Base-by-base conservation (phyloP, 1,140 invertebrate species). In the Calliopsis andreniformis region DNA sequence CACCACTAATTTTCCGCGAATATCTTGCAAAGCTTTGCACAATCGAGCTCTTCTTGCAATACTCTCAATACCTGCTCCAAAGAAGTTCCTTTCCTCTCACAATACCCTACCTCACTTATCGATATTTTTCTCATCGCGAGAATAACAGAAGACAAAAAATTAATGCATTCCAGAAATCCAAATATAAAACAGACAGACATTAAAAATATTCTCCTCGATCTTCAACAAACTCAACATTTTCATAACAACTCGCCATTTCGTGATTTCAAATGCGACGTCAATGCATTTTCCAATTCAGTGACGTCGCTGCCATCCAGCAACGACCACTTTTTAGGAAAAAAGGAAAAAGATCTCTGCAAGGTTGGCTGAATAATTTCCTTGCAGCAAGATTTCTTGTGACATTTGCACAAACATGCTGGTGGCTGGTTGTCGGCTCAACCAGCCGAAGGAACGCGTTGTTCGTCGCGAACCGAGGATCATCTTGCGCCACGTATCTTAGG, bases 321-420 rank as follows among this genome's bases (percentile, higher is more conserved):
- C 12, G 28, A 12, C 66, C 35, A 66, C 64, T 42, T 42, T 43
- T 47, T n/a, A 18, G 20, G 25, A 45, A 61, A 35, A 39, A 35
- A 35, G 23, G 35, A 32, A 25, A 56, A 45, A 25, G 8, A 35
- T 59, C 12, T 14, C 20, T 23, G 14, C 63, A 42, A 66, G 53
- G 72, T n/a, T 51, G n/a, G 30, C 39, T 25, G 63, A 59, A 68
- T 59, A 58, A 76, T 59, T 59, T 18, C 8, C n/a, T 5, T 43
- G 14, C n/a, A 23, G 12, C 23, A 4, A 76, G 18, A 47, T 49
- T 45, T 42, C 47, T n/a, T 23, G 67, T 82, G 79, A 82, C 79
- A 82, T 82, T 82, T 82, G 56, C 73, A 78, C 32, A 64, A 66
- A 58, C 64, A 61, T 28, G 56, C 18, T 35, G 28, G 53, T 43